Evolutionary conservation across 2,113 vertebrate genomes (phyloP).

Genomic region (Lates calcarifer): DNA sequence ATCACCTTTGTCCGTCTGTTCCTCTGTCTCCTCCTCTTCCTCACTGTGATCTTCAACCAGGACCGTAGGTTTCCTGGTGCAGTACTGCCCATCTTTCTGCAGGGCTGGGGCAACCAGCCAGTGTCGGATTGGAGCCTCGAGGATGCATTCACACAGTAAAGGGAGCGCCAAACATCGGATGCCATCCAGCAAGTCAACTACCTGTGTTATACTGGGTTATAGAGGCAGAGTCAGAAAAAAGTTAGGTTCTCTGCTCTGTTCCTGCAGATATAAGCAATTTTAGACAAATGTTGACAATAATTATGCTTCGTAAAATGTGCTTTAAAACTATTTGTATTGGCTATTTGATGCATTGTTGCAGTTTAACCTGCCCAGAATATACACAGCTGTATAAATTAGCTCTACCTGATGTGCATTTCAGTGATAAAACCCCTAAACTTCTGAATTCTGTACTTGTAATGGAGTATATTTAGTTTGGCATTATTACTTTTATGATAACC

Average conservation of each 20-base stretch:
- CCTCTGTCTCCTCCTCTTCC: slow-evolving; percentile 50
- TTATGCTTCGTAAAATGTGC: no score
- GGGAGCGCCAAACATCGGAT: slow-evolving; percentile 83
- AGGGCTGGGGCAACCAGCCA: slow-evolving; percentile 89
- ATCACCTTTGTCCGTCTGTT: slow-evolving; percentile 79
- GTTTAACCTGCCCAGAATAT: no score
- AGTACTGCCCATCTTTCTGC: slow-evolving; percentile 83
- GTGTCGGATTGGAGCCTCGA: slow-evolving; percentile 87
- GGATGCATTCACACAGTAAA: slow-evolving; percentile 88
- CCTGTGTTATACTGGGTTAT: slow-evolving; percentile 90
- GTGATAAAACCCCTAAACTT: no score
- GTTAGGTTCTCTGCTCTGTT: neutral
- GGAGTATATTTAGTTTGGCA: no score
- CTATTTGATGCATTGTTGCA: no score
- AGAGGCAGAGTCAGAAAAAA: neutral
- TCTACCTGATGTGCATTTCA: no score
- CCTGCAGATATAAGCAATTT: neutral
- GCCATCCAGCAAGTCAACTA: slow-evolving; percentile 90
- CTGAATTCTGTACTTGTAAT: no score
- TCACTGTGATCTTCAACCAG: slow-evolving; percentile 61
- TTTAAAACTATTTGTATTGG: no score
- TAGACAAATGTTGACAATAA: no score
- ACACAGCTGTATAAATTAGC: no score
- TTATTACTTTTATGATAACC: no score
- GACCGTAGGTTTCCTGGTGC: slow-evolving; percentile 68